These are phyloP conservation scores for Pantherophis alleghaniensis DNA, from an alignment of 2,797 vertebrate species.

Conservation along the genomic window DNA sequence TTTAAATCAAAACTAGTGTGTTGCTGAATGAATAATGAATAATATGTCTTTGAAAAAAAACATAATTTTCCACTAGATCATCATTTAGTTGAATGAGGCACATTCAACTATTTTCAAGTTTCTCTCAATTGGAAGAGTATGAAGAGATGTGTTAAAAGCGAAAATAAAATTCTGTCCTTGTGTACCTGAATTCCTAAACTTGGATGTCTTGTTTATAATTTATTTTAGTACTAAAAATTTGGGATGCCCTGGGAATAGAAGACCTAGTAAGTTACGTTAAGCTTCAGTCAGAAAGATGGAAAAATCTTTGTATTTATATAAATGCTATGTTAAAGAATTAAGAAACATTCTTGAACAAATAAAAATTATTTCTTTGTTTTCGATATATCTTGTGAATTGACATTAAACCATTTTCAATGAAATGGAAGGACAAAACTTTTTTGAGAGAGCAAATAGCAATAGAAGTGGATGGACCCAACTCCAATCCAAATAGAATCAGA, in stretches of 20 bases:
- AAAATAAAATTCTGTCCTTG: background rate
- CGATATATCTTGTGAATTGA: background rate
- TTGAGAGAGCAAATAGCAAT: background rate
- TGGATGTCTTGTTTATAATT: background rate
- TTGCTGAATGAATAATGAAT: background rate
- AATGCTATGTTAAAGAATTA: background rate
- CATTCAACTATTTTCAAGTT: background rate
- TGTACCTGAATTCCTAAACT: background rate
- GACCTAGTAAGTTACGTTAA: background rate
- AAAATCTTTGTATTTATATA: background rate
- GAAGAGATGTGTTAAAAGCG: background rate
- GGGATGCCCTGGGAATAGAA: background rate
- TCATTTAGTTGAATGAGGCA: background rate
- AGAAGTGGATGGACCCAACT: background rate
- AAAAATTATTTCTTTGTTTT: background rate
- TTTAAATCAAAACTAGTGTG: background rate
- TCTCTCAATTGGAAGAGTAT: background rate
- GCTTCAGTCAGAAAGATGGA: background rate
- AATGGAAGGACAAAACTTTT: background rate
- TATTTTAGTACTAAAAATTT: background rate
- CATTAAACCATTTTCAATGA: background rate
- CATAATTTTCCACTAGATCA: background rate
- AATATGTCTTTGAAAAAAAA: background rate
- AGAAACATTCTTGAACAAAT: background rate
- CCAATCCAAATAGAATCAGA: background rate